Conservation (phyloP, 2,113 vertebrate genomes). For the Lepus europaeus region DNA sequence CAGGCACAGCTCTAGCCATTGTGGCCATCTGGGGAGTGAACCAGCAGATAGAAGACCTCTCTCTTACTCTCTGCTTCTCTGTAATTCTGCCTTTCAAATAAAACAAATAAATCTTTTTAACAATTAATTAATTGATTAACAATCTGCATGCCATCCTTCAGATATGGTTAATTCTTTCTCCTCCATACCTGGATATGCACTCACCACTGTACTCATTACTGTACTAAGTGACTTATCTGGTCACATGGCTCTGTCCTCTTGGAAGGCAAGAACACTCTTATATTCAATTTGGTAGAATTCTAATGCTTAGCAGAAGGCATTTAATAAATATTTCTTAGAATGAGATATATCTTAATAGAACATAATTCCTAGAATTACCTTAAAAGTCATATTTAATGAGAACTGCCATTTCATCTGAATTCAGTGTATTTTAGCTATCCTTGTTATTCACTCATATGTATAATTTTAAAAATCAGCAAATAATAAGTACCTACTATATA, state of each 20-base stretch:
- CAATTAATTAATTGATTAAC: neutral
- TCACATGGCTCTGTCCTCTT: neutral
- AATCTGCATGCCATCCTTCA: neutral
- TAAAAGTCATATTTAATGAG: conserved; percentile 22
- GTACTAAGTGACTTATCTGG: neutral
- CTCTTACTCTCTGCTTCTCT: no score
- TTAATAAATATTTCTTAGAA: conserved; percentile 2
- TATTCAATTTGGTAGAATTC: conserved; percentile 11
- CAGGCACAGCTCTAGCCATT: no score
- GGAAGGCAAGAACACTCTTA: conserved; percentile 17
- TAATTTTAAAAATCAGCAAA: conserved; percentile 32
- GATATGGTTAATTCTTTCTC: neutral
- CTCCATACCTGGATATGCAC: neutral
- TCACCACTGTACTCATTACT: neutral
- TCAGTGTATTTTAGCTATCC: neutral
- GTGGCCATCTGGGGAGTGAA: no score
- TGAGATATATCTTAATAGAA: conserved; percentile 5
- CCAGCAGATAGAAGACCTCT: no score
- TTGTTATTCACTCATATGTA: neutral
- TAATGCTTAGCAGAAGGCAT: neutral
- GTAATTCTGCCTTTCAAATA: no score
- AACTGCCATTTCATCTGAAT: neutral
- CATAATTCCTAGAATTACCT: neutral
- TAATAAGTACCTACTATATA: neutral
- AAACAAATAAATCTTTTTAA: no score